phyloP scores from a whole-genome alignment of 2,888 invertebrate genomes.

The Fragum sueziense region DNA sequence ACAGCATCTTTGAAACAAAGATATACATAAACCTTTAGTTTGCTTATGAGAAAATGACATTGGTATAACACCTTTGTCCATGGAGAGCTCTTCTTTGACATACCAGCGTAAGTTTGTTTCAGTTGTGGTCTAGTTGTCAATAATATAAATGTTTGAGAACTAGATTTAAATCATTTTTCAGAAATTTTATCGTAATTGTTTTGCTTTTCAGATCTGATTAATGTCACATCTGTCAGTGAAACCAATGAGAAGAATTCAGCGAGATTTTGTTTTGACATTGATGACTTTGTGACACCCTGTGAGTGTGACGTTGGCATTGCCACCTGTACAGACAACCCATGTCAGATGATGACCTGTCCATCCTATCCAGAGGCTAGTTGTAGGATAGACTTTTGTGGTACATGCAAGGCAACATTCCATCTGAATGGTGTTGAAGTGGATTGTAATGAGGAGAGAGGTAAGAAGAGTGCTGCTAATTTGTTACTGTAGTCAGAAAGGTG shows the following conservation, averaged over 20 bases:
- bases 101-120: too few species aligned
- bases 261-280: slow-evolving; percentile 76
- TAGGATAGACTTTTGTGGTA: slow-evolving; percentile 73
- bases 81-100: too few species aligned
- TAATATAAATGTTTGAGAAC: too few species aligned
- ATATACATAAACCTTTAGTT: too few species aligned
- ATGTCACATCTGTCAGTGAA: slow-evolving; percentile 14
- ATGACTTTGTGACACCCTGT: slow-evolving; percentile 73
- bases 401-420: slow-evolving; percentile 72
- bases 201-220: slow-evolving; percentile 19
- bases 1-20: too few species aligned
- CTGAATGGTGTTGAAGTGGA: slow-evolving; percentile 68
- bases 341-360: slow-evolving; percentile 68
- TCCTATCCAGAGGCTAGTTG: slow-evolving; percentile 77
- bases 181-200: too few species aligned
- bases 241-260: slow-evolving; percentile 50
- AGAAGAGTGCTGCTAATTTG: too few species aligned
- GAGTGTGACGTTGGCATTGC: slow-evolving; percentile 67
- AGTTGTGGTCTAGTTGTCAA: too few species aligned
- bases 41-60: too few species aligned
- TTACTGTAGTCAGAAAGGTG: too few species aligned
- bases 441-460: slow-evolving; percentile 73
- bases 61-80: too few species aligned
- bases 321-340: slow-evolving; percentile 74
- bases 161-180: too few species aligned